Percentiles rank a stretch among this genome's conserved stretches.
Conservation (phyloP, 1,140 invertebrate species). For the Macrostomum lignano region DNA sequence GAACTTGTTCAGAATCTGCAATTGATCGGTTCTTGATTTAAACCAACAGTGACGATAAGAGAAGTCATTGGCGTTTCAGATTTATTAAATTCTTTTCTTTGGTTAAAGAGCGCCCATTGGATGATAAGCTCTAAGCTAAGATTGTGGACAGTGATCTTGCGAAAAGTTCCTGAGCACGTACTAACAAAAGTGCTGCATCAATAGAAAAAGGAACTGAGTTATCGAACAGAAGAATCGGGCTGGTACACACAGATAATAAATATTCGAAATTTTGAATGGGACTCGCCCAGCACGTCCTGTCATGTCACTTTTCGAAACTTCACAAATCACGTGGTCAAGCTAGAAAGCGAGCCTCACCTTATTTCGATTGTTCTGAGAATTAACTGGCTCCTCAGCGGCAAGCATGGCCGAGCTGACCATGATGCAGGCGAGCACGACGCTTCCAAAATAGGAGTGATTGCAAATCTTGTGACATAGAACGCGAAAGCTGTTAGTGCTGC, state of each 20-base stretch:
- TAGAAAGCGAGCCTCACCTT: conserved; percentile 25
- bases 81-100: conserved; percentile 17
- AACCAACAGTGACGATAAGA: conserved; percentile 75
- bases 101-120: background rate
- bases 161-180: too few species aligned
- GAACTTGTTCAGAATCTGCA: conserved; percentile 69
- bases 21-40: conserved; percentile 34
- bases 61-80: conserved; percentile 71
- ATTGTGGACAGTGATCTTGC: too few species aligned
- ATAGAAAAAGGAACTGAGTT: too few species aligned
- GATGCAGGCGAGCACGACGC: conserved; percentile 81
- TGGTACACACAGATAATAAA: too few species aligned
- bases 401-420: conserved; percentile 89
- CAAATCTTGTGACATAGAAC: conserved; percentile 79
- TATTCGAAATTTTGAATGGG: too few species aligned
- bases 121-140: conserved; percentile 5
- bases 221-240: too few species aligned
- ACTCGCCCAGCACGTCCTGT: too few species aligned
- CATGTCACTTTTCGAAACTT: too few species aligned
- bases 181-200: too few species aligned
- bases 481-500: conserved; percentile 75
- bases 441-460: conserved; percentile 78
- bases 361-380: conserved; percentile 42
- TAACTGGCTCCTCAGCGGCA: conserved; percentile 79
- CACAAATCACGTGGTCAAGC: too few species aligned